phyloP scores from a whole-genome alignment of 2,113 vertebrate genomes.

The Dicrurus megarhynchus region DNA sequence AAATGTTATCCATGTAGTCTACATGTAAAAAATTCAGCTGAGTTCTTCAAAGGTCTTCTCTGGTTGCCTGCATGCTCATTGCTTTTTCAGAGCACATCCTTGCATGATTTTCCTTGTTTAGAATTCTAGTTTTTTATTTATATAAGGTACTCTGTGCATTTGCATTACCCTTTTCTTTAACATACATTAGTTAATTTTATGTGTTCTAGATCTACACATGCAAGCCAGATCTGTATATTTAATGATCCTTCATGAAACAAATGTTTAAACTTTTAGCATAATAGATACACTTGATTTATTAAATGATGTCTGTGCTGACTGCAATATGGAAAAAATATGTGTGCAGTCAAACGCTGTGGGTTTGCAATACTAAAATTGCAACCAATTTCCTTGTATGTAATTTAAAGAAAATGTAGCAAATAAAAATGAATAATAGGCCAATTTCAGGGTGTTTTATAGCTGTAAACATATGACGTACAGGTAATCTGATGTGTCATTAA shows the following conservation, averaged over 20 bases:
- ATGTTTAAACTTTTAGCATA: conserved; percentile 56
- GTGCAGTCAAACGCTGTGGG: background rate
- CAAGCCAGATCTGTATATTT: conserved; percentile 31
- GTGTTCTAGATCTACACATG: background rate
- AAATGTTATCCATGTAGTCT: background rate
- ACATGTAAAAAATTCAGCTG: background rate
- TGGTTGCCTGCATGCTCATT: background rate
- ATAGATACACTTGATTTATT: conserved; percentile 58
- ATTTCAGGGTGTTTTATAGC: conserved; percentile 1
- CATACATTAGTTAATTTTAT: background rate
- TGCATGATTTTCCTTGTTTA: background rate
- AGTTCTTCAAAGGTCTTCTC: background rate
- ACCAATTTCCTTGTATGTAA: conserved; percentile 37
- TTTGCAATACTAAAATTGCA: conserved; percentile 50
- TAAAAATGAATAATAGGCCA: conserved; percentile 52
- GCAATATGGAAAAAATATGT: conserved; percentile 7
- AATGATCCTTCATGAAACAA: conserved; percentile 40
- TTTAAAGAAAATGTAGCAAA: conserved; percentile 43
- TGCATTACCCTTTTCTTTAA: background rate
- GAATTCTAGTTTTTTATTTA: background rate
- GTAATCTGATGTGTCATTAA: conserved; percentile 39
- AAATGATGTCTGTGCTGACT: background rate
- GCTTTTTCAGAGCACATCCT: background rate
- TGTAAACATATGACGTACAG: conserved; percentile 21
- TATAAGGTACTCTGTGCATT: background rate